Conservation (phyloP, 1,140 invertebrate genomes). For the Megathymus violae region DNA sequence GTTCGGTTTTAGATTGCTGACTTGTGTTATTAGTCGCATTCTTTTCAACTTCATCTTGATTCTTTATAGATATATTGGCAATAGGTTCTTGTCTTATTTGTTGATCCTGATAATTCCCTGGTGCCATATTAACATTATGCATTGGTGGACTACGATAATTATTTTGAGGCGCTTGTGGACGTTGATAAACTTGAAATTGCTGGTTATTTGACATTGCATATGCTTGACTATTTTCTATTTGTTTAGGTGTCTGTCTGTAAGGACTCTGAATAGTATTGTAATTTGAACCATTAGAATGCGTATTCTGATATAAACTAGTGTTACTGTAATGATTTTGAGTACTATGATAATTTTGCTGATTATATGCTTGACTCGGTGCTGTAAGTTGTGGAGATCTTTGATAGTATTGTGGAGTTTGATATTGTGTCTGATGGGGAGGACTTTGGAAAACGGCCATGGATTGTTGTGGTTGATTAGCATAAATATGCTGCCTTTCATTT, state of each 20-base stretch:
- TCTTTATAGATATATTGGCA: conserved; percentile 43
- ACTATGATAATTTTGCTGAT: conserved; percentile 56
- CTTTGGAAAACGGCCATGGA: conserved; percentile 66
- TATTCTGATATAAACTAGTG: conserved; percentile 61
- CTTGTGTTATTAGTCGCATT: conserved; percentile 54
- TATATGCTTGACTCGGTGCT: conserved; percentile 51
- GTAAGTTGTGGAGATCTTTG: conserved; percentile 59
- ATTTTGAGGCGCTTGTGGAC: conserved; percentile 63
- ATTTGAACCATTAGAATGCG: conserved; percentile 52
- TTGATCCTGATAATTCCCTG: conserved; percentile 45
- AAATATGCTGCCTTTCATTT: conserved; percentile 66
- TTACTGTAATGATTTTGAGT: conserved; percentile 66
- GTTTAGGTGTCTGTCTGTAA: conserved; percentile 66
- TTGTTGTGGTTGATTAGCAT: conserved; percentile 74
- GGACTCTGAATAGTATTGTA: conserved; percentile 64
- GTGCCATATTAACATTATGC: conserved; percentile 48
- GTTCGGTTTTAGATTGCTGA: conserved; percentile 43
- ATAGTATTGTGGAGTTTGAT: conserved; percentile 69
- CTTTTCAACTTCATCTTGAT: conserved; percentile 53
- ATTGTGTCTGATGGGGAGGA: conserved; percentile 72
- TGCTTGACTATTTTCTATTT: conserved; percentile 48
- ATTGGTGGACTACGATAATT: conserved; percentile 52
- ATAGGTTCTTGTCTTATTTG: conserved; percentile 54
- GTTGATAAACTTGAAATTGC: conserved; percentile 72
- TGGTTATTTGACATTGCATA: conserved; percentile 62